phyloP scores from a whole-genome alignment of 1,140 invertebrate species.

The Hylaeus anthracinus region DNA sequence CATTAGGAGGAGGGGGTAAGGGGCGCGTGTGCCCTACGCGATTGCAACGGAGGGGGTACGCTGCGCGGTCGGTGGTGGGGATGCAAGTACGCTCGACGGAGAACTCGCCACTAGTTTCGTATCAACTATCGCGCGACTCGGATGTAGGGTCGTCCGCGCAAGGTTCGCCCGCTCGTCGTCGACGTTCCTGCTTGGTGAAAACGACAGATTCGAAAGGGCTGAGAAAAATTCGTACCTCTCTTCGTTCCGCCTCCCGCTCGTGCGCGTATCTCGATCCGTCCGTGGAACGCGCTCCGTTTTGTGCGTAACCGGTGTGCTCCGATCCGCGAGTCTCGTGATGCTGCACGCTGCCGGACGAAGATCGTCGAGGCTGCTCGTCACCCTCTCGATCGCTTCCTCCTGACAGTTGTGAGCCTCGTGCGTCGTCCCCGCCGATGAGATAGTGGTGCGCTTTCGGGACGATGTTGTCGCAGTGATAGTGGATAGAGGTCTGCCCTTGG shows the following conservation, averaged over 20 bases:
- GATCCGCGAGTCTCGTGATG: slow-evolving; percentile 54
- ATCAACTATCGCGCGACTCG: slow-evolving; percentile 65
- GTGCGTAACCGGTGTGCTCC: slow-evolving; percentile 1
- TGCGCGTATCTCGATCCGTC: background rate
- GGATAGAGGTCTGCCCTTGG: background rate
- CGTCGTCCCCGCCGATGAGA: slow-evolving; percentile 46
- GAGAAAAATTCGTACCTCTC: background rate
- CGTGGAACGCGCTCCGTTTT: slow-evolving; percentile 26
- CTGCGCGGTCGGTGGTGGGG: slow-evolving; percentile 44
- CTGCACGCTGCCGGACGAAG: slow-evolving; percentile 42
- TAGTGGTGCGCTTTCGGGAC: slow-evolving; percentile 28
- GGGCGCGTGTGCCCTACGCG: slow-evolving; percentile 73
- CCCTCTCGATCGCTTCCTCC: slow-evolving; percentile 53
- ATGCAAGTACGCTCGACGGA: slow-evolving; percentile 63
- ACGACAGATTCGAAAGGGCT: background rate
- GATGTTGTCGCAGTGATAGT: slow-evolving; percentile 39
- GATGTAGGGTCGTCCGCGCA: slow-evolving; percentile 46
- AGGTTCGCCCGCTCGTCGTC: slow-evolving; percentile 3
- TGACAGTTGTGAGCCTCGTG: slow-evolving; percentile 62
- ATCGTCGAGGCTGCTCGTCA: slow-evolving; percentile 54
- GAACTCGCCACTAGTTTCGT: slow-evolving; percentile 75
- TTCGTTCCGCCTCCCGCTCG: background rate
- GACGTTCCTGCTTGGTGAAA: background rate
- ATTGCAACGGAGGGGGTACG: slow-evolving; percentile 47
- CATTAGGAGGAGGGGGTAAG: slow-evolving; percentile 68